These are phyloP conservation scores for Nephila pilipes DNA, from an alignment of 1,140 invertebrate genomes.

Conservation along the genomic window DNA sequence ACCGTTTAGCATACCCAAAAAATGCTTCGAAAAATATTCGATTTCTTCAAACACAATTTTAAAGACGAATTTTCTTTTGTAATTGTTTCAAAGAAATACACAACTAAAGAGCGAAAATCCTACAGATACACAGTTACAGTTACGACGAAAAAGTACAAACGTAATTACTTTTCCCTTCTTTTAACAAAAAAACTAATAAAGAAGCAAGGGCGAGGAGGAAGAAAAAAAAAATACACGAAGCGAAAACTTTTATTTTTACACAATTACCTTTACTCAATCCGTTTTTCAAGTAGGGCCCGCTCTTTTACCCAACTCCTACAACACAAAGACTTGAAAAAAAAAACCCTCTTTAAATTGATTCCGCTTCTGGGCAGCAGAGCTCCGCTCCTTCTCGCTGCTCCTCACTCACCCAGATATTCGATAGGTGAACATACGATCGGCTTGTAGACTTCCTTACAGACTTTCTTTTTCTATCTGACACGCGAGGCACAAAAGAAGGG, in stretches of 20 bases:
- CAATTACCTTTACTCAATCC: conserved; percentile 46
- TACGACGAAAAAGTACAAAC: neutral
- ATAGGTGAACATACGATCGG: conserved; percentile 42
- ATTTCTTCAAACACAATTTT: neutral
- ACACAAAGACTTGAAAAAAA: neutral
- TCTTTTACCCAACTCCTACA: neutral
- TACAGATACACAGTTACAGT: neutral
- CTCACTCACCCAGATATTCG: conserved; percentile 26
- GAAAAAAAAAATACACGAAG: neutral
- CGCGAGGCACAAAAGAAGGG: conserved; percentile 32
- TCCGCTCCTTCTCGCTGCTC: neutral
- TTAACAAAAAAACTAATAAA: neutral
- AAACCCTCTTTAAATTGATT: conserved; percentile 24
- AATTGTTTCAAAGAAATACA: neutral
- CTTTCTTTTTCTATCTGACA: conserved; percentile 29
- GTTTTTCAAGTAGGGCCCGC: neutral
- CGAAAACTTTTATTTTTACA: conserved; percentile 41
- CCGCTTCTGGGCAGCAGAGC: neutral
- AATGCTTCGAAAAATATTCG: too few species aligned
- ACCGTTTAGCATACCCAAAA: too few species aligned
- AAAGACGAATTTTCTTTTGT: neutral
- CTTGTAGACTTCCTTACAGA: conserved; percentile 44
- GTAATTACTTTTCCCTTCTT: neutral
- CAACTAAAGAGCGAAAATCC: neutral
- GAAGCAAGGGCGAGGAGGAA: neutral